Evolutionary conservation across 2,113 vertebrate species (phyloP), one percentile per base, ranked within the genome.

Genomic region (Cyanoderma ruficeps): DNA sequence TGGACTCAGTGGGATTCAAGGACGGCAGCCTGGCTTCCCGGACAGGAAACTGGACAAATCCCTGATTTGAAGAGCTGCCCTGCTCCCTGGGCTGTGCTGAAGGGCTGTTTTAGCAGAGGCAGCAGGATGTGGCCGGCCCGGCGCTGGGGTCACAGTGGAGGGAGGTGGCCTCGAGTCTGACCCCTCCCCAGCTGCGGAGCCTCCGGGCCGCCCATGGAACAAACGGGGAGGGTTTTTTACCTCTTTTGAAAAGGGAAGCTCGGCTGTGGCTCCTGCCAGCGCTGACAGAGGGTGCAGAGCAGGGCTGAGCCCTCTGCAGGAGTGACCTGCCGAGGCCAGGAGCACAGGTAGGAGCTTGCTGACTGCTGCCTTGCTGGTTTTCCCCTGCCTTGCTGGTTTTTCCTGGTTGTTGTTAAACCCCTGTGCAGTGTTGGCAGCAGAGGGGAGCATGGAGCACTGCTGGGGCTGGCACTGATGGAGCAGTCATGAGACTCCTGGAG

Each of bases 131-230:
- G 93, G 72, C 72, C 2, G 1, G 30, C 75, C 46, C 2, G 0
- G 57, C 3, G 0, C 84, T 49, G 90, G 85, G 92, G 71, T 96
- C 82, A 80, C 12, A 6, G 85, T 55, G 61, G 41, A 79, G 83
- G 95, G 93, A 91, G 92, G 96, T 35, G 92, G 77, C 69, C 25
- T 9, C 24, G 6, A 11, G 78, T 67, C 74, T 93, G 84, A 84
- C 25, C 81, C 91, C 77, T 95, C 91, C 87, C 89, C 61, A 89
- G 87, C 89, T 8, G 55, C 30, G 35, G 31, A 57, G 86, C 69
- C 75, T 52, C 42, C 2, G 1, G 15, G 49, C 76, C 18, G 2
- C 19, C 19, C 27, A 1, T 22, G 42, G 35, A 61, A 65, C 5
- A 7, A 53, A 53, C 2, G 0, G 31, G 21, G 25, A 86, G 39